Percentiles rank a stretch among this genome's conserved stretches.
These are phyloP conservation scores for Acronicta aceris DNA, from an alignment of 2,888 invertebrate species.

Conservation along the genomic window DNA sequence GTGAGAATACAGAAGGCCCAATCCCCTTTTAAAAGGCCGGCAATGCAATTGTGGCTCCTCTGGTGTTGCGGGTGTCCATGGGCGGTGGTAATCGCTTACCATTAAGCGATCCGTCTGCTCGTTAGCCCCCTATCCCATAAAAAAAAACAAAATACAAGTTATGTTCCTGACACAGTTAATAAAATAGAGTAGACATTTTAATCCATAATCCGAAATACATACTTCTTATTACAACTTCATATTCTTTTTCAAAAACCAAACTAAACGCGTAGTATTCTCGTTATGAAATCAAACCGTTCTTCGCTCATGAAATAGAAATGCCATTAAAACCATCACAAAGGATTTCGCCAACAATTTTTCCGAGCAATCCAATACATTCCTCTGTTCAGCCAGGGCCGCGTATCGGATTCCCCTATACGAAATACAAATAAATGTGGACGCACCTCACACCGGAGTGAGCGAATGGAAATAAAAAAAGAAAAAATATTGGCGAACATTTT, in stretches of 20 bases:
- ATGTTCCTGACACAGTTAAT: too few relatives aligned
- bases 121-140: too few relatives aligned
- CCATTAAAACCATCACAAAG: constrained; percentile 61
- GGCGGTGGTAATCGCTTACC: too few relatives aligned
- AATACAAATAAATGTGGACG: constrained; percentile 78
- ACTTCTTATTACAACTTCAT: constrained; percentile 13
- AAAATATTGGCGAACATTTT: too few relatives aligned
- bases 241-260: constrained; percentile 39
- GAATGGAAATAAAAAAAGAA: too few relatives aligned
- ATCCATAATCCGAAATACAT: constrained; percentile 25
- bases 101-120: too few relatives aligned
- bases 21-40: too few relatives aligned
- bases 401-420: constrained; percentile 75
- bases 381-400: constrained; percentile 64
- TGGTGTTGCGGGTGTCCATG: too few relatives aligned
- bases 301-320: constrained; percentile 52
- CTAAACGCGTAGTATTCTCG: constrained; percentile 60
- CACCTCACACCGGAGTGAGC: constrained; percentile 66
- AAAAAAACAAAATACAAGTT: too few relatives aligned
- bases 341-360: constrained; percentile 69
- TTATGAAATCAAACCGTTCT: constrained; percentile 55
- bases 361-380: constrained; percentile 74
- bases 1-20: too few relatives aligned
- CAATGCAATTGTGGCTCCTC: too few relatives aligned
- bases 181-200: constrained; percentile 5